Conservation (phyloP, 2,113 vertebrate species). For the Osmerus mordax region DNA sequence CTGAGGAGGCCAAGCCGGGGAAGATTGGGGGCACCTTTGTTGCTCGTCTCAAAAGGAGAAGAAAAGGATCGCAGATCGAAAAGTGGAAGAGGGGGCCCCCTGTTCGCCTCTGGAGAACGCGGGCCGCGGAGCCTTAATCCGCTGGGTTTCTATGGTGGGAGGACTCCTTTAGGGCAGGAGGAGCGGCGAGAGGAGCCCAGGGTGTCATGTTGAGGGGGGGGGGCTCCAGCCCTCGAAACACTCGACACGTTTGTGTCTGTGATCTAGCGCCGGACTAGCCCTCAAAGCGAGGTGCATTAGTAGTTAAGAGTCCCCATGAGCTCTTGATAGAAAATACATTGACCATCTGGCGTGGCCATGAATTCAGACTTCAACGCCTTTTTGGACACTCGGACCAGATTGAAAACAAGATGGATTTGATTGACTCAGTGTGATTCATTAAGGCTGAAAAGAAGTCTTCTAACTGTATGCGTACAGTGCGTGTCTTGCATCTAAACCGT, state of each 20-base stretch:
- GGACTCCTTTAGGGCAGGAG: conserved; percentile 36
- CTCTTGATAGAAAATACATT: too few species aligned
- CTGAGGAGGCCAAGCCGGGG: conserved; percentile 47
- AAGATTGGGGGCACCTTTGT: conserved; percentile 65
- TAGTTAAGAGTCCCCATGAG: neutral
- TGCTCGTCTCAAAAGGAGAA: conserved; percentile 41
- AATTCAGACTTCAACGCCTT: too few species aligned
- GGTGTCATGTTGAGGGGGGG: conserved; percentile 11
- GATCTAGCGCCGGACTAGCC: neutral
- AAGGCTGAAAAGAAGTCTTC: too few species aligned
- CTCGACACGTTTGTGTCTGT: neutral
- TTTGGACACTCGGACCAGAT: too few species aligned
- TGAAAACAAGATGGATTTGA: too few species aligned
- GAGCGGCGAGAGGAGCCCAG: conserved; percentile 24
- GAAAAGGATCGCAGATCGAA: conserved; percentile 48
- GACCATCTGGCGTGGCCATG: too few species aligned
- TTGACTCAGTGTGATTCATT: too few species aligned
- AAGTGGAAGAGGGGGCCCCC: conserved; percentile 30
- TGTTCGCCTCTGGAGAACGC: conserved; percentile 44
- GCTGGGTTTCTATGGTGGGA: conserved; percentile 41
- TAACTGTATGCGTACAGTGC: too few species aligned
- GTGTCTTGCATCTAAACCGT: too few species aligned
- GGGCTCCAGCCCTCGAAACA: neutral
- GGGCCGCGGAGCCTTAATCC: conserved; percentile 53
- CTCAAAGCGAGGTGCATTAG: neutral